Percentiles rank a stretch among this genome's conserved stretches.
phyloP scores from a whole-genome alignment of 2,888 invertebrate genomes.

The Agrochola circellaris region DNA sequence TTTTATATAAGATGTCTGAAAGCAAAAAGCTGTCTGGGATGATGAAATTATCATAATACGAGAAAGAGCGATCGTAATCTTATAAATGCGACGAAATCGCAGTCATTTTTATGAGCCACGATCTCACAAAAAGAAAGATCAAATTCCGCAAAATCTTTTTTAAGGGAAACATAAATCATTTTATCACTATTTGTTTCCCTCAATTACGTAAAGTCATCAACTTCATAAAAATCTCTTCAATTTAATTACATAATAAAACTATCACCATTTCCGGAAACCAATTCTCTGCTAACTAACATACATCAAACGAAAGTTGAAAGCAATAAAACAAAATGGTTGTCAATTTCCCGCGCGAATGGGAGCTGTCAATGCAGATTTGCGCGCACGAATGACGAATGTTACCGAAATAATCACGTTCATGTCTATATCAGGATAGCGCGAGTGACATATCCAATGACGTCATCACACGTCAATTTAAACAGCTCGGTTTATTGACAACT shows the following conservation, averaged over 20 bases:
- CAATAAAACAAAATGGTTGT: slow-evolving; percentile 65
- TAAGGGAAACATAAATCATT: slow-evolving; percentile 35
- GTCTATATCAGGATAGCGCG: slow-evolving; percentile 62
- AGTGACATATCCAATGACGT: slow-evolving; percentile 59
- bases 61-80: background rate
- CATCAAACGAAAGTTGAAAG: slow-evolving; percentile 61
- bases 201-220: slow-evolving; percentile 24
- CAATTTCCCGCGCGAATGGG: slow-evolving; percentile 61
- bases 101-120: slow-evolving; percentile 4
- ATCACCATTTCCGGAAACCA: slow-evolving; percentile 51
- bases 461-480: slow-evolving; percentile 53
- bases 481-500: slow-evolving; percentile 44
- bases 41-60: slow-evolving; percentile 9
- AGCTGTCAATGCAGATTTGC: slow-evolving; percentile 69
- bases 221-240: slow-evolving; percentile 22
- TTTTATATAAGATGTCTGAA: slow-evolving; percentile 20
- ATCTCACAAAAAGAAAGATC: background rate
- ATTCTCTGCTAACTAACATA: slow-evolving; percentile 37
- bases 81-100: background rate
- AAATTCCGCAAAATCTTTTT: background rate
- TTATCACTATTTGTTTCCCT: slow-evolving; percentile 27
- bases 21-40: background rate
- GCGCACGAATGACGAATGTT: slow-evolving; percentile 65
- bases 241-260: slow-evolving; percentile 56
- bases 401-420: slow-evolving; percentile 64